A percentile compares a stretch with the other conserved stretches of the same genome.
These are phyloP conservation scores for Phaethon lepturus DNA, from an alignment of 2,113 vertebrate genomes.

Conservation along the genomic window DNA sequence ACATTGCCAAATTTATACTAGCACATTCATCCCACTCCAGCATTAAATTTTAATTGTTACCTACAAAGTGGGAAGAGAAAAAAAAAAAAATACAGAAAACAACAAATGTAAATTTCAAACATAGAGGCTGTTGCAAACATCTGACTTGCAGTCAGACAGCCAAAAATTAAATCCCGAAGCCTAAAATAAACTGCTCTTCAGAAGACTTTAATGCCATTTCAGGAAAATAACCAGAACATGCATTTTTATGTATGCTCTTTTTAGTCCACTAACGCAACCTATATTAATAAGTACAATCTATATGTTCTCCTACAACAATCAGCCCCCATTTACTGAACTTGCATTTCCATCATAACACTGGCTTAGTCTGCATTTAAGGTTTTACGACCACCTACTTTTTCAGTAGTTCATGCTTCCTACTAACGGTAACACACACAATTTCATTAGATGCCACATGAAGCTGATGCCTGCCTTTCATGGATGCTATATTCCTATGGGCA, in stretches of 20 bases:
- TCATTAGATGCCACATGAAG: neutral
- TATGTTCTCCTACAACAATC: neutral
- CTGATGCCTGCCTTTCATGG: neutral
- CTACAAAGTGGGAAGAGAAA: neutral
- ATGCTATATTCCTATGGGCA: neutral
- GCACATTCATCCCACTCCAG: neutral
- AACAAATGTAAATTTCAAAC: neutral
- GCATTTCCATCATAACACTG: neutral
- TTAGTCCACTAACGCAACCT: neutral
- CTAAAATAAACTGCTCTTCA: neutral
- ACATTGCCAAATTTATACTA: neutral
- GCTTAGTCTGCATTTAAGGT: neutral
- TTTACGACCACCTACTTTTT: neutral
- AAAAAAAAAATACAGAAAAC: neutral
- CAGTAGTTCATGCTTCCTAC: neutral
- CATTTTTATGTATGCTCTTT: neutral
- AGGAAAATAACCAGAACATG: neutral
- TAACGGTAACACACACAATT: neutral
- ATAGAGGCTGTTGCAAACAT: neutral
- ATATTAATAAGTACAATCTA: neutral
- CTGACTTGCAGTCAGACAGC: neutral
- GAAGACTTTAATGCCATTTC: neutral
- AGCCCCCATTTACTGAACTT: neutral
- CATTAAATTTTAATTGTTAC: constrained; percentile 10
- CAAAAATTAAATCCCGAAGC: neutral